Base-by-base conservation (phyloP, 2,113 vertebrate species). In the Synodontis membranacea region DNA sequence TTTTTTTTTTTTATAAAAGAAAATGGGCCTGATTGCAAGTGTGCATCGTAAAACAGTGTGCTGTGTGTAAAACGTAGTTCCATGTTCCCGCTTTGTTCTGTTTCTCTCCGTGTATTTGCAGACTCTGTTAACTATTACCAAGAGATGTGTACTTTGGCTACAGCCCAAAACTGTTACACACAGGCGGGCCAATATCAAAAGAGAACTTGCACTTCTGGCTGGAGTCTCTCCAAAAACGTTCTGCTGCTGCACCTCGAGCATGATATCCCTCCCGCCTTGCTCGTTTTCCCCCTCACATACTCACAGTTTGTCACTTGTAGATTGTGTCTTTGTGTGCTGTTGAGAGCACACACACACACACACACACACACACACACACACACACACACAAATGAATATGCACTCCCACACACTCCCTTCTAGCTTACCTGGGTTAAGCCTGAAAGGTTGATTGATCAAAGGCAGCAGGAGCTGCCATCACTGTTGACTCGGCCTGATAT, bases 101-200 rank as follows among this genome's bases (percentile, higher is more conserved):
- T 83, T 82, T 87, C 81, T 89, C 92, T 92, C 92, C 91, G 88
- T 89, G 92, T 95, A 92, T 95, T 95, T 95, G 92, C 92, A 92
- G 92, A 93, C 92, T 93, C 84, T 88, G 87, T 96, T 96, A 96
- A 96, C 93, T 93, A 95, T 96, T 96, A 96, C 90, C 94, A 91
- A 92, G 89, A 88, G 80, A 91, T 95, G 94, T 95, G 93, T 95
- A 92, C 92, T 92, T 94, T 96, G 95, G 95, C 94, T 88, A 82
- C 75, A 85, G 91, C 91, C 94, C 95, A 95, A 82, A 88, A 58
- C 93, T 94, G 93, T 94, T 95, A 93, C 93, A 95, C 94, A 94
- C 94, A 95, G 93, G 92, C 91, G 92, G 93, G 88, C 91, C 89
- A 91, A 93, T 94, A 95, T 96, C 95, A 95, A 95, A 95, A 93